A percentile compares a stretch with the other conserved stretches of the same genome.
Conservation (phyloP, 2,797 vertebrate genomes). For the Lacerta viridis region DNA sequence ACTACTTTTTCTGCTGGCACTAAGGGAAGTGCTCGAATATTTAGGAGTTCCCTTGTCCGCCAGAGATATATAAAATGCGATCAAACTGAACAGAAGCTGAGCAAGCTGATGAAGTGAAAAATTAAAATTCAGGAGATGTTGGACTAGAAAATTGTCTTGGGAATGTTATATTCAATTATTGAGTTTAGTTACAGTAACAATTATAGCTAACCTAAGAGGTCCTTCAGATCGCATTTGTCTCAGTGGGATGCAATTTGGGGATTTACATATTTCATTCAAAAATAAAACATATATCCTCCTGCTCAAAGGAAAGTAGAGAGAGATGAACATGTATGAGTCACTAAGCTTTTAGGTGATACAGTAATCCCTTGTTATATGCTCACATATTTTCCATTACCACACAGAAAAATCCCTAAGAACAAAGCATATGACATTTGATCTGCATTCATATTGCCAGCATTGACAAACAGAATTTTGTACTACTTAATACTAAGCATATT, state of each 20-base stretch:
- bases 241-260: conserved; percentile 54
- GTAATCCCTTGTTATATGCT: conserved; percentile 67
- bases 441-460: conserved; percentile 7
- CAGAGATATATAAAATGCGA: conserved; percentile 4
- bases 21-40: conserved; percentile 30
- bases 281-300: conserved; percentile 55
- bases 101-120: conserved; percentile 21
- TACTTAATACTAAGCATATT: conserved; percentile 55
- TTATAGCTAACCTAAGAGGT: conserved; percentile 1
- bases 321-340: conserved; percentile 54
- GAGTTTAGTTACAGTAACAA: conserved; percentile 3
- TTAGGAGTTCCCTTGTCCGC: neutral
- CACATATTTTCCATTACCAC: conserved; percentile 50
- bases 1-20: neutral
- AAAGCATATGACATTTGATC: conserved; percentile 63
- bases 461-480: conserved; percentile 55
- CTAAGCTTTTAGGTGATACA: conserved; percentile 59
- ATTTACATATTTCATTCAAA: conserved; percentile 69
- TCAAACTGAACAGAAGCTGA: conserved; percentile 21
- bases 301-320: conserved; percentile 54
- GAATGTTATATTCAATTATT: conserved; percentile 32
- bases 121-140: conserved; percentile 37
- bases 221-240: conserved; percentile 7
- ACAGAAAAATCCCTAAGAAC: conserved; percentile 61
- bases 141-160: neutral